Evolutionary conservation across 2,797 vertebrate species (phyloP), one percentile per base, ranked within the genome.

Genomic region (Glossophaga mutica): DNA sequence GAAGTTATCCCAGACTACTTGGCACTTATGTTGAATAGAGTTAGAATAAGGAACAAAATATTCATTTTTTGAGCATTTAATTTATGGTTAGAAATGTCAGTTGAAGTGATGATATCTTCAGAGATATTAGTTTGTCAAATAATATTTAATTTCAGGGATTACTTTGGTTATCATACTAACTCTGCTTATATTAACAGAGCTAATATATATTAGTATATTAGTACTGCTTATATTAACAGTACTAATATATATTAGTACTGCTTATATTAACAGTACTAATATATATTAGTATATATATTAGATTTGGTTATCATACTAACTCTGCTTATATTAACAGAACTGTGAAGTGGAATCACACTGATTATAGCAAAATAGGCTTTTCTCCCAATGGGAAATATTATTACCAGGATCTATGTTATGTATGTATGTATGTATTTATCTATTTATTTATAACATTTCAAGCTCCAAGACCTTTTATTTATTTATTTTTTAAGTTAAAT

Each of bases 71-170:
- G 34, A 94, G 15, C 21, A 57, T 85, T 84, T 88, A 90, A 32
- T 59, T 39, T 73, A 4, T 3, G 10, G 18, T 73, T 81, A 93
- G 52, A 48, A 73, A 48, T 59, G 3, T 76, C 21, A 78, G 29
- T 44, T 86, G 37, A 93, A 86, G 81, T 48, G 14, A 81, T 71
- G 42, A 57, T 39, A 52, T n/a, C 9, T 90, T 94, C 46, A 24
- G 10, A 57, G 37, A 85, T 77, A 34, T 2, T 76, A 50, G 79
- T 67, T 95, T 87, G 10, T 76, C 81, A 91, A 52, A 67, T n/a
- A 83, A 15, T 84, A 32, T 94, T 91, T 94, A 46, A 85, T 76
- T 90, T 95, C 48, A 90, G 15, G 11, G 12, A 21, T 81, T 81
- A 10, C 7, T 94, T 52, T 22, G 62, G 37, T 88, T 3, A 16